Evolutionary conservation across 1,140 invertebrate genomes (phyloP), one percentile per base, ranked within the genome.

Genomic region (Drosophila saltans): DNA sequence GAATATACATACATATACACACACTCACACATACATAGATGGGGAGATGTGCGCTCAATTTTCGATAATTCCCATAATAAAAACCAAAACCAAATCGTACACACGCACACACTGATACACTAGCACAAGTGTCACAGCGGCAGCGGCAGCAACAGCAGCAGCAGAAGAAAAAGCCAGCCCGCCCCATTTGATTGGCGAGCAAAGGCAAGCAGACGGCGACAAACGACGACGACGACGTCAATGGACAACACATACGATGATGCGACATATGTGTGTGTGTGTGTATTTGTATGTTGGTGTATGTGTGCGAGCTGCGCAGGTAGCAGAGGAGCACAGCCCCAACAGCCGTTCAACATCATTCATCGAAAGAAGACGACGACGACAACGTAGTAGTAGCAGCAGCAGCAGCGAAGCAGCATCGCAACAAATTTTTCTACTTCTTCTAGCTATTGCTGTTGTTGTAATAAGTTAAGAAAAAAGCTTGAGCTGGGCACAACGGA

Each of bases 111-210:
- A 69, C 30, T 62, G 45, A 58, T 45, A 72, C 65, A 69, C 67
- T 45, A 41, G 56, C 65, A 66, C 77, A 88, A 86, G 82, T 86
- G 82, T 86, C 82, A 86, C 78, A 78, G 72, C 16, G n/a, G 48
- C 36, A 39, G 36, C 2, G 56, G 24, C 55, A 41, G 58, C 69
- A 76, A 61, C 68, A 68, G 55, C 26, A 67, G 55, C 80, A 67
- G 66, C 63, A 72, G 63, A 75, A 66, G 28, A 61, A 26, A 70
- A 40, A 70, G 55, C 64, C 56, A 70, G 66, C 81, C 90, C 90
- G 90, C 90, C 90, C 83, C 83, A 90, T 91, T 91, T 88, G 90
- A 91, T 91, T 91, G 90, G 90, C 81, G 90, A 90, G 82, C 77
- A 77, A 65, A 57, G 28, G 66, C 78, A 90, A 81, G 74, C 66